phyloP scores from a whole-genome alignment of 1,140 invertebrate species.

The Holcopasites calliopsidis region DNA sequence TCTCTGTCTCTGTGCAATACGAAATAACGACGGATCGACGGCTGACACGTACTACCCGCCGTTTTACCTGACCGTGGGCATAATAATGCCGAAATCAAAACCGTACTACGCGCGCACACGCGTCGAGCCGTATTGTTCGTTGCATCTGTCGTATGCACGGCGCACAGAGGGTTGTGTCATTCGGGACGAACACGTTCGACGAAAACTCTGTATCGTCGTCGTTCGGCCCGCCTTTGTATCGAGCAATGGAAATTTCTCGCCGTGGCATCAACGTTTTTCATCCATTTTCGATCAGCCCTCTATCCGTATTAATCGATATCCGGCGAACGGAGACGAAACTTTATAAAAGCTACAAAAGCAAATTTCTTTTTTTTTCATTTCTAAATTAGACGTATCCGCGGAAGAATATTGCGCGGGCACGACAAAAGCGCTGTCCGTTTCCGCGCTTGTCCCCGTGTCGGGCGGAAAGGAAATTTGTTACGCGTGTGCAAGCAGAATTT shows the following conservation, averaged over 20 bases:
- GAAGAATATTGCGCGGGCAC: neutral
- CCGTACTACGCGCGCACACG: conserved; percentile 28
- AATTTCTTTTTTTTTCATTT: neutral
- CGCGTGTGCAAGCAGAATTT: conserved; percentile 14
- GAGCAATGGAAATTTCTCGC: conserved; percentile 29
- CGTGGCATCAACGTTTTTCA: conserved; percentile 5
- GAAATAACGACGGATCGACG: conserved; percentile 51
- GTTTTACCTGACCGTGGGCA: conserved; percentile 66
- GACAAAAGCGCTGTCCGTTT: neutral
- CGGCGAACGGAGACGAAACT: neutral
- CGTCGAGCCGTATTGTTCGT: conserved; percentile 53
- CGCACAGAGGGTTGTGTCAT: conserved; percentile 28
- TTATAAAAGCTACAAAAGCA: neutral
- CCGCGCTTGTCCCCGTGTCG: neutral
- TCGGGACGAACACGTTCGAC: conserved; percentile 40
- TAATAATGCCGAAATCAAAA: conserved; percentile 70
- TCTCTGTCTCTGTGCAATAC: neutral
- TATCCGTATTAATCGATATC: conserved; percentile 33
- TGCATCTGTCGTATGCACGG: conserved; percentile 66
- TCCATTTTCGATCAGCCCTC: neutral
- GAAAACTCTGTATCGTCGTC: conserved; percentile 31
- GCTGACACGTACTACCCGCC: conserved; percentile 54
- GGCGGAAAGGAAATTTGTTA: neutral
- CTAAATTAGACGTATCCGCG: neutral
- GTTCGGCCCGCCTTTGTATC: conserved; percentile 1